A percentile compares a stretch with the other conserved stretches of the same genome.
Evolutionary conservation across 2,113 vertebrate species (phyloP).

Genomic region (Dicrurus megarhynchus): DNA sequence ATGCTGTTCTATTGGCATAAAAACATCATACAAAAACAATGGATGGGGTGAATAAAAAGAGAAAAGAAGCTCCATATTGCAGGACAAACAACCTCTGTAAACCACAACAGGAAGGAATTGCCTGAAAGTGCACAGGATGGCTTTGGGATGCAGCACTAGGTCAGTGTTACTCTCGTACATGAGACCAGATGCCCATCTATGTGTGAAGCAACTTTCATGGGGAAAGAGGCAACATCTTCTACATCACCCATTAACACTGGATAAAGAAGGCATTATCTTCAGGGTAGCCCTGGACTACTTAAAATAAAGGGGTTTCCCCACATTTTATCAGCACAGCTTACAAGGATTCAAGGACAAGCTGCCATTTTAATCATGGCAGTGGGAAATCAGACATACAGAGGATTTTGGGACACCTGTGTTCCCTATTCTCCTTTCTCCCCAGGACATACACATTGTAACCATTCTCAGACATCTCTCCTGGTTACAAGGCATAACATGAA

Average conservation of each 20-base stretch:
- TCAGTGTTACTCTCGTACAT: accelerated
- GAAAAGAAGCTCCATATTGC: neutral
- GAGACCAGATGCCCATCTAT: neutral
- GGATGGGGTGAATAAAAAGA: neutral
- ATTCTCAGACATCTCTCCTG: neutral
- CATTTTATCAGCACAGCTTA: neutral
- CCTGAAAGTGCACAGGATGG: neutral
- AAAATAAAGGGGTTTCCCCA: neutral
- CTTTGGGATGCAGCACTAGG: neutral
- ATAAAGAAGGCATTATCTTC: neutral
- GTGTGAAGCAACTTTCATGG: neutral
- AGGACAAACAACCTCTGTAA: neutral
- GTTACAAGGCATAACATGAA: neutral
- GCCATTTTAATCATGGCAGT: neutral
- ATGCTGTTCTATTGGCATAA: neutral
- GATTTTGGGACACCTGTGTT: neutral
- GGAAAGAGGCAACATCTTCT: neutral
- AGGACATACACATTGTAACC: neutral
- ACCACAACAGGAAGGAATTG: neutral
- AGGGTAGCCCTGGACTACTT: neutral
- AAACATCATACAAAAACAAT: neutral
- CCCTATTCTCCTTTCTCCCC: neutral
- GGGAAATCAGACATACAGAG: neutral
- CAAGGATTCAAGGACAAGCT: neutral
- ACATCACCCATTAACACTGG: neutral